Conservation (phyloP, 1,140 invertebrate species). For the Pantala flavescens region DNA sequence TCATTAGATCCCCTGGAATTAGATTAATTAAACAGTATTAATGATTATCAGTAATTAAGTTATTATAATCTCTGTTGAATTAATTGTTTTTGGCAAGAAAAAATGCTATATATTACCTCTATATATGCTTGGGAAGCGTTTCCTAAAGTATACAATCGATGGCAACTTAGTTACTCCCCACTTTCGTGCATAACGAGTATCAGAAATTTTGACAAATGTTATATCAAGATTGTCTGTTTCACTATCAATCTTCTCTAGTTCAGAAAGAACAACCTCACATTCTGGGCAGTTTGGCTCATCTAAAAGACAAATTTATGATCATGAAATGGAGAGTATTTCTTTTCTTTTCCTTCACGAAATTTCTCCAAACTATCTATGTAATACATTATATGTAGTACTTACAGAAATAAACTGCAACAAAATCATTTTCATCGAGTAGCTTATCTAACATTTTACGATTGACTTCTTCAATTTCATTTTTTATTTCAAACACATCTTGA, state of each 20-base stretch:
- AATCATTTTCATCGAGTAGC: constrained; percentile 86
- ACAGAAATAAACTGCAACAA: constrained; percentile 92
- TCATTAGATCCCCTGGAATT: constrained; percentile 61
- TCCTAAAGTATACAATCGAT: constrained; percentile 86
- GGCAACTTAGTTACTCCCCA: constrained; percentile 91
- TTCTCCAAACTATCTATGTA: not conserved
- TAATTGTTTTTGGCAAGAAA: not conserved
- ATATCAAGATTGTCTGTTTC: constrained; percentile 91
- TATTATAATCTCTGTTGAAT: not conserved
- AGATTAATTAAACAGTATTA: not conserved
- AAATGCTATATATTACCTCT: constrained; percentile 49
- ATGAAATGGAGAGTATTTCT: too few relatives aligned
- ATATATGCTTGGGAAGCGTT: constrained; percentile 88
- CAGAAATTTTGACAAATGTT: constrained; percentile 89
- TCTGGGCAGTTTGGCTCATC: constrained; percentile 70
- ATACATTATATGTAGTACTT: constrained; percentile 36
- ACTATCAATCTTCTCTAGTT: constrained; percentile 82
- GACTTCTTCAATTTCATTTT: constrained; percentile 93
- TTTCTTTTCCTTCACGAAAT: too few relatives aligned
- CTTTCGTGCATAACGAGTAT: constrained; percentile 80
- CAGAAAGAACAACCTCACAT: constrained; percentile 66
- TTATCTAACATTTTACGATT: constrained; percentile 93
- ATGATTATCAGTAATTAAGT: not conserved
- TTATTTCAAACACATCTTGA: constrained; percentile 89
- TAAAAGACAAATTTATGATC: constrained; percentile 32